Percentiles rank a stretch among this genome's conserved stretches.
Evolutionary conservation across 2,888 invertebrate species (phyloP).

Genomic region (Machimus atricapillus): DNA sequence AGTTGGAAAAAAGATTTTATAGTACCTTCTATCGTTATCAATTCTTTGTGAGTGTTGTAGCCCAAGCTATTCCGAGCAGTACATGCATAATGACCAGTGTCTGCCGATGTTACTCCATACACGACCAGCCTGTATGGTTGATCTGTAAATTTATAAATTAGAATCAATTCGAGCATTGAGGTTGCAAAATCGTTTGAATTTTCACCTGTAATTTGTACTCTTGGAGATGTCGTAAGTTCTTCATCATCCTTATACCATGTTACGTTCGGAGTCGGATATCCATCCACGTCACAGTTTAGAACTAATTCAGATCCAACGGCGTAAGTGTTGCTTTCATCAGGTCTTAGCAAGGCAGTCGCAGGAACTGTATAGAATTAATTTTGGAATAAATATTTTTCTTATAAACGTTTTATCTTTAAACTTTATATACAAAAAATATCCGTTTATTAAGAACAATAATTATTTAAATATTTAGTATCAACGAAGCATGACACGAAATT

Average conservation of each 20-base stretch:
- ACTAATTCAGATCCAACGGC: constrained; percentile 73
- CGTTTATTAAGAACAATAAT: too few relatives aligned
- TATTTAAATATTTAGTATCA: too few relatives aligned
- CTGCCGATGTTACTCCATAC: constrained; percentile 68
- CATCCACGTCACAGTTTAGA: constrained; percentile 78
- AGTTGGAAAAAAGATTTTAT: neutral
- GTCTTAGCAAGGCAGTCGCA: constrained; percentile 70
- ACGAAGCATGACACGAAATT: too few relatives aligned
- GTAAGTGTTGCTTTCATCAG: constrained; percentile 63
- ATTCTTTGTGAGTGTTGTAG: constrained; percentile 69
- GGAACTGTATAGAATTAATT: constrained; percentile 64
- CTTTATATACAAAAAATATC: too few relatives aligned
- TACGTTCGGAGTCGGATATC: constrained; percentile 78
- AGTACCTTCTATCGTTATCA: constrained; percentile 79
- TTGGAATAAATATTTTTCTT: neutral
- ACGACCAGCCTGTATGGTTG: constrained; percentile 77
- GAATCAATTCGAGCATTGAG: neutral
- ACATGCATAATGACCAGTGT: constrained; percentile 85
- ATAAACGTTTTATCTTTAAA: too few relatives aligned
- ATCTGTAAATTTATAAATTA: constrained; percentile 56
- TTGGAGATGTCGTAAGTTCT: constrained; percentile 65
- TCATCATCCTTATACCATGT: constrained; percentile 82
- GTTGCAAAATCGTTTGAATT: constrained; percentile 35
- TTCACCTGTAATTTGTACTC: constrained; percentile 72
- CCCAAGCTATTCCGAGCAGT: constrained; percentile 80